phyloP scores from a whole-genome alignment of 2,888 invertebrate species.

The Tetrapedia diversipes region DNA sequence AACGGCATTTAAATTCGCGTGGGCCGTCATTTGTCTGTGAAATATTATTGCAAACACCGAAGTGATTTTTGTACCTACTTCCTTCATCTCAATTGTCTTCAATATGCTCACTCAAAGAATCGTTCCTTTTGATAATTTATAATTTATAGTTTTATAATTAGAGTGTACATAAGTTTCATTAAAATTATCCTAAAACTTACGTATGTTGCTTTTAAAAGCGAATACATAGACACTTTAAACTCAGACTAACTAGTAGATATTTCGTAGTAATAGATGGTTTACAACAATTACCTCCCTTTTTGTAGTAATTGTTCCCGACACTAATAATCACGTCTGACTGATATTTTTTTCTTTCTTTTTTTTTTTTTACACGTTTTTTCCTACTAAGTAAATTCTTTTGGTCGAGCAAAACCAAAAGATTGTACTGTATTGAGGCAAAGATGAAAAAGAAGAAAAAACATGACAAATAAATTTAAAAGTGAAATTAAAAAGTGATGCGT shows the following conservation, averaged over 20 bases:
- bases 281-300: conserved; percentile 28
- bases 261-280: conserved; percentile 31
- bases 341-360: too few species aligned
- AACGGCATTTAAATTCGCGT: conserved; percentile 71
- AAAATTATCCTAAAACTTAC: conserved; percentile 6
- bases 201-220: conserved; percentile 18
- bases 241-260: conserved; percentile 22
- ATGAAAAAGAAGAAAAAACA: not conserved
- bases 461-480: conserved; percentile 33
- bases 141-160: conserved; percentile 50
- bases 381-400: conserved; percentile 7
- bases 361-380: conserved; percentile 10
- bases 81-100: conserved; percentile 65
- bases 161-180: conserved; percentile 31
- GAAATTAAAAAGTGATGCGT: conserved; percentile 34
- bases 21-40: conserved; percentile 63
- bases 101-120: conserved; percentile 54
- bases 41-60: conserved; percentile 59
- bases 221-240: conserved; percentile 3
- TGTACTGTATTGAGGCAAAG: conserved; percentile 3
- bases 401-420: conserved; percentile 25
- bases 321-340: conserved; percentile 40
- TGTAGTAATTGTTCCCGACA: conserved; percentile 19
- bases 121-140: conserved; percentile 53
- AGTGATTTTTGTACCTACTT: conserved; percentile 72